Evolutionary conservation across 2,888 invertebrate genomes (phyloP).

Genomic region (Drosophila greeni): DNA sequence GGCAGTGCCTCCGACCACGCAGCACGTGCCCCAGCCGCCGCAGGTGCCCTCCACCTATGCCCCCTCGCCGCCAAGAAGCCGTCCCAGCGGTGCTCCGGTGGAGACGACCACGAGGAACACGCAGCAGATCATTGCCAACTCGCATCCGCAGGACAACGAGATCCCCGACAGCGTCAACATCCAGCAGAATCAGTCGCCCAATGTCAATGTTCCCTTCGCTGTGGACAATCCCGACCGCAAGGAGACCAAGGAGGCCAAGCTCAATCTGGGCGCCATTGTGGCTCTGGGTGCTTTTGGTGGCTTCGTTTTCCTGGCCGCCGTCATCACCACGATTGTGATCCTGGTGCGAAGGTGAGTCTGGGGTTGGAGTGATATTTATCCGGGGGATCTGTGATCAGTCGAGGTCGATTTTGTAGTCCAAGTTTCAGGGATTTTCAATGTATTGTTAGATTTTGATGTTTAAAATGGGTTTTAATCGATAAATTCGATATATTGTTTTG

Average conservation of each 20-base stretch:
- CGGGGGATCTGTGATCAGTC: conserved; percentile 7
- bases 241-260: conserved; percentile 82
- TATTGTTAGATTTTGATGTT: no score
- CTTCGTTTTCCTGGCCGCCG: conserved; percentile 92
- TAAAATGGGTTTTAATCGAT: not conserved
- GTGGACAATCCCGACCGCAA: conserved; percentile 81
- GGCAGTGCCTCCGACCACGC: conserved; percentile 70
- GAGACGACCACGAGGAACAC: conserved; percentile 75
- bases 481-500: not conserved
- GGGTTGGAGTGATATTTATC: not conserved
- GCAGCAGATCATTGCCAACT: conserved; percentile 81
- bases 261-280: conserved; percentile 92
- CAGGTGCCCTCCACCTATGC: conserved; percentile 50
- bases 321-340: conserved; percentile 92
- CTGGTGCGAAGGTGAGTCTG: conserved; percentile 88
- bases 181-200: conserved; percentile 83
- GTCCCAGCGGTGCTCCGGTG: conserved; percentile 46
- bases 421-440: not conserved
- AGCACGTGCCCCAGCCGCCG: conserved; percentile 63
- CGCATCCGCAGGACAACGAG: conserved; percentile 91
- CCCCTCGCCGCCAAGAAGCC: conserved; percentile 57
- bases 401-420: conserved; percentile 24
- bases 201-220: conserved; percentile 84
- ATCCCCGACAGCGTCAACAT: conserved; percentile 80
- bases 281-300: conserved; percentile 94